These are phyloP conservation scores for Potamarius usumacintae DNA, from an alignment of 2,113 vertebrate species.

Conservation along the genomic window DNA sequence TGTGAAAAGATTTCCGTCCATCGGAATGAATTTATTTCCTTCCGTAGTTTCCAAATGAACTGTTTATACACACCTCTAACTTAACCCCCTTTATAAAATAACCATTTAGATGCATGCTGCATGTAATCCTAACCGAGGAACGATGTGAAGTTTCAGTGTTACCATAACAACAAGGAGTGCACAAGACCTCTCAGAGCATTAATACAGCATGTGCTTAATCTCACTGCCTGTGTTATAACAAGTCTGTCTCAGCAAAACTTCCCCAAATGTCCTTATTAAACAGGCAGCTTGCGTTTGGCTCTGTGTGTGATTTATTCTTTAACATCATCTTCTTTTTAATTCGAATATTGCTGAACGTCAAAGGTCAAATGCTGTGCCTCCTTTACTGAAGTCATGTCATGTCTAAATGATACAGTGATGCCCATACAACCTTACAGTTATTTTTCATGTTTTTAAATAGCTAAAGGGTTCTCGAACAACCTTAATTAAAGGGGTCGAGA, in stretches of 20 bases:
- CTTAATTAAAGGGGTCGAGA: neutral
- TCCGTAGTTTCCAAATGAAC: neutral
- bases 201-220: neutral
- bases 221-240: neutral
- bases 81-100: neutral
- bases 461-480: neutral
- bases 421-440: neutral
- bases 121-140: neutral
- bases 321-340: too few relatives aligned
- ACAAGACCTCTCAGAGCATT: neutral
- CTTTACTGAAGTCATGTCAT: neutral
- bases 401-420: neutral
- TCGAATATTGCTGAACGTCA: neutral
- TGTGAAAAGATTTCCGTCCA: neutral
- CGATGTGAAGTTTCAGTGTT: neutral
- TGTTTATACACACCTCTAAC: neutral
- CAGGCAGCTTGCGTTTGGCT: neutral
- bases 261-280: neutral
- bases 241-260: neutral
- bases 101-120: neutral
- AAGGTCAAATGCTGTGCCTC: neutral
- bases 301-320: neutral
- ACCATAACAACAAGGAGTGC: neutral
- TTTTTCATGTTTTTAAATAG: neutral
- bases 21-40: neutral